Evolutionary conservation across 2,797 vertebrate genomes (phyloP).

Genomic region (Helostoma temminkii): DNA sequence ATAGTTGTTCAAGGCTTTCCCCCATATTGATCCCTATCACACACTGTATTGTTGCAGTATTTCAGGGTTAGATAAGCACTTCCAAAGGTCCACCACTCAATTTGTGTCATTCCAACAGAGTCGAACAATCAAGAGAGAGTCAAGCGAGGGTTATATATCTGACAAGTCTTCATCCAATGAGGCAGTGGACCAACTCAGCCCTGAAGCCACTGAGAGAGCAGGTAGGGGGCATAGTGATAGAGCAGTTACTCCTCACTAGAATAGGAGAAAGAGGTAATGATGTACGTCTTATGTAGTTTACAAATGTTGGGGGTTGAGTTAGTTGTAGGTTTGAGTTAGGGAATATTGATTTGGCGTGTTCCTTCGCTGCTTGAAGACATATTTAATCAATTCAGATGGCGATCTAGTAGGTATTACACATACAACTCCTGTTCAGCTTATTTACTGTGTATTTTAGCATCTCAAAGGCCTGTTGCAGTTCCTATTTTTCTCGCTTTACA

Average conservation of each 20-base stretch:
- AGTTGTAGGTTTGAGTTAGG: constrained; percentile 7
- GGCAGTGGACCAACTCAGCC: constrained; percentile 82
- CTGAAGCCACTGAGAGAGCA: constrained; percentile 83
- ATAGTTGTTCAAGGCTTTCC: not conserved
- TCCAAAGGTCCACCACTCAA: constrained; percentile 53
- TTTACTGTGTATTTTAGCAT: constrained; percentile 7
- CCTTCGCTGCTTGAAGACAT: constrained; percentile 33
- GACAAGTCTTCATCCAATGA: constrained; percentile 86
- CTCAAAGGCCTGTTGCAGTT: constrained; percentile 27
- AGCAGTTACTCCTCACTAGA: constrained; percentile 26
- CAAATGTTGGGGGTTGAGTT: constrained; percentile 7
- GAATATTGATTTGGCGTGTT: constrained; percentile 21
- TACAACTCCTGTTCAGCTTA: constrained; percentile 13
- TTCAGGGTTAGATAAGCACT: constrained; percentile 28
- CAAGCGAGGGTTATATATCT: constrained; percentile 81
- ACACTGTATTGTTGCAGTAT: constrained; percentile 2
- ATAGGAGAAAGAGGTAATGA: not conserved
- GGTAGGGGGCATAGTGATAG: constrained; percentile 77
- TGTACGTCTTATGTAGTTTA: constrained; percentile 5
- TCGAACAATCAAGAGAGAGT: constrained; percentile 80
- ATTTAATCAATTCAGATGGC: constrained; percentile 24
- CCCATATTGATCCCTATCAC: not conserved
- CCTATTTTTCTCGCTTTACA: constrained; percentile 24
- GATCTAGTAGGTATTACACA: constrained; percentile 9
- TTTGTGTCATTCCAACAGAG: constrained; percentile 84